phyloP scores from a whole-genome alignment of 1,140 invertebrate genomes.

The Cherax quadricarinatus region DNA sequence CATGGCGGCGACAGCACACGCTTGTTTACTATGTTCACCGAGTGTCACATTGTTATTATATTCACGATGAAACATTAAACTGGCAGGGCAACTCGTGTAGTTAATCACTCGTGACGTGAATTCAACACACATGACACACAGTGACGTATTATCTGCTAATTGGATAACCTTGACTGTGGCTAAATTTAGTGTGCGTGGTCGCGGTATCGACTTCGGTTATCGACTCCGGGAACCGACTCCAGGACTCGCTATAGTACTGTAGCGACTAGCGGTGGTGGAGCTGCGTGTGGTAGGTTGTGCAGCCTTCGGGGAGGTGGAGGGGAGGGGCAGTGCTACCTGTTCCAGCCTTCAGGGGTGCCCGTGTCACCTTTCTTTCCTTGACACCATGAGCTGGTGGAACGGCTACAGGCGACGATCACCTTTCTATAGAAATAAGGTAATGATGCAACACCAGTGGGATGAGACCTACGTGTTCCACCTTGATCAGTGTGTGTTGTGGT shows the following conservation, averaged over 20 bases:
- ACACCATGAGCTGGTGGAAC: slow-evolving; percentile 48
- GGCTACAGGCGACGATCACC: slow-evolving; percentile 38
- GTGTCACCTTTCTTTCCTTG: background rate
- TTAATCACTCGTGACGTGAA: no score
- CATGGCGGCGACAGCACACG: no score
- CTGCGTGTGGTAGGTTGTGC: background rate
- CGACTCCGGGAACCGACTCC: slow-evolving; percentile 31
- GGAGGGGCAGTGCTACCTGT: background rate
- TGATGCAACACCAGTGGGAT: background rate
- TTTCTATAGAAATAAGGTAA: slow-evolving; percentile 44
- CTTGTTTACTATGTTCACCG: no score
- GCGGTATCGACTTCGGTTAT: background rate
- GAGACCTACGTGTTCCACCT: background rate
- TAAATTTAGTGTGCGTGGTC: background rate
- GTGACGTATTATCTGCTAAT: background rate
- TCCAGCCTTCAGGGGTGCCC: background rate
- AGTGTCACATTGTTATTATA: no score
- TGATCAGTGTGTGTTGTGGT: no score
- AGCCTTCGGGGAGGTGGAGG: no score
- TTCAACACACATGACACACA: background rate
- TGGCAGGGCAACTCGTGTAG: no score
- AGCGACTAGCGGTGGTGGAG: slow-evolving; percentile 26
- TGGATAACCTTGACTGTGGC: background rate
- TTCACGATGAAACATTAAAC: no score
- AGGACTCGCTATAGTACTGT: background rate